Evolutionary conservation across 2,797 vertebrate genomes (phyloP), one percentile per base, ranked within the genome.

Genomic region (Onychomys leucogaster): DNA sequence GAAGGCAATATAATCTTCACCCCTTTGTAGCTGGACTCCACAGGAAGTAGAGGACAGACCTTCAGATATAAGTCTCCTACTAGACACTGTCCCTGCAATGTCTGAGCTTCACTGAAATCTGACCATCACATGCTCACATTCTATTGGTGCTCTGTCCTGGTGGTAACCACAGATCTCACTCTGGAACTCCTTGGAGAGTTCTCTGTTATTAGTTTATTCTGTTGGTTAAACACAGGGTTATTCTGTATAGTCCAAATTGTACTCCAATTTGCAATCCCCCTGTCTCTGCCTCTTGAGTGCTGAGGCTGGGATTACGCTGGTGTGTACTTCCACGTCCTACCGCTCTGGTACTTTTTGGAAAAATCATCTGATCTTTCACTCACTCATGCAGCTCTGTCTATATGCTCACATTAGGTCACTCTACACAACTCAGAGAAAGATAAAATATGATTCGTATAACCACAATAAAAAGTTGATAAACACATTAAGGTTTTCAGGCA

Each of bases 401-500:
- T 89, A 93, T 65, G 49, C 57, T 91, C 4, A 25, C 65, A 84
- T 19, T 41, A 59, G 16, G 19, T 93, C 34, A 34, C n/a, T 65
- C 43, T 61, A 41, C 5, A 77, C 55, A 75, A 92, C 86, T 81
- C 84, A 65, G 81, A 61, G 83, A 82, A 88, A 96, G 94, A 83
- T 46, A 69, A 81, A 78, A 67, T 43, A 65, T 8, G 7, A 90
- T 88, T 84, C 16, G 43, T 67, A 57, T 69, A 71, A 75, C 13
- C 65, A 19, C 32, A 87, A 76, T 55, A 84, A 78, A 90, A 81
- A 41, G n/a, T 49, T 73, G 7, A 76, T 46, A 71, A 29, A 86
- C 3, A 85, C n/a, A 87, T 92, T 94, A 92, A 75, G 77, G 88
- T 89, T 86, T 86, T 90, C 29, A 89, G 55, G 57, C 43, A 71